A percentile compares a stretch with the other conserved stretches of the same genome.
Evolutionary conservation across 2,888 invertebrate genomes (phyloP).

Genomic region (Nomada fabriciana): DNA sequence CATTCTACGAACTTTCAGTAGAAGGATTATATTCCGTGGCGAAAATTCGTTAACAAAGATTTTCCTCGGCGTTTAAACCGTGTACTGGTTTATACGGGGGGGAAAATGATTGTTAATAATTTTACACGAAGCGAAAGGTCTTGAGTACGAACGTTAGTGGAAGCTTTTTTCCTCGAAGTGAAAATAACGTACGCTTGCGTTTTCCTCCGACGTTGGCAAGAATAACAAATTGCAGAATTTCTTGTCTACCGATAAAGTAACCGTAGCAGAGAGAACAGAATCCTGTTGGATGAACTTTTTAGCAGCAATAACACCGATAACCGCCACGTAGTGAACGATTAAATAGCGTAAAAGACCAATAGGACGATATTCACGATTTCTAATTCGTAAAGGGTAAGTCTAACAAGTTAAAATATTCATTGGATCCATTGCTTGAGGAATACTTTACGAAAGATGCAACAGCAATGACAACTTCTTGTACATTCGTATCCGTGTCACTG

Average conservation of each 20-base stretch:
- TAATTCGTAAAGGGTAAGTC: constrained; percentile 70
- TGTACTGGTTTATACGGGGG: constrained; percentile 4
- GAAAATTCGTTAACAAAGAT: constrained; percentile 9
- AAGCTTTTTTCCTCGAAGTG: constrained; percentile 58
- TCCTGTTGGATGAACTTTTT: constrained; percentile 62
- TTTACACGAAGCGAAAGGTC: constrained; percentile 33
- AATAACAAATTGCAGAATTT: constrained; percentile 30
- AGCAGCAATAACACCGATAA: constrained; percentile 71
- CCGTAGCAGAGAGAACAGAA: constrained; percentile 46
- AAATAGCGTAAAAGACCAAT: constrained; percentile 72
- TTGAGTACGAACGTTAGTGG: constrained; percentile 44
- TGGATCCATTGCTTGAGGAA: constrained; percentile 32
- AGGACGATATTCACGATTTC: constrained; percentile 70
- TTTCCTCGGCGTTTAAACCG: neutral
- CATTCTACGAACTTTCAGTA: constrained; percentile 52
- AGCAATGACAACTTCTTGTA: neutral
- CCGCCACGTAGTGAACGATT: constrained; percentile 64
- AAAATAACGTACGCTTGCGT: constrained; percentile 50
- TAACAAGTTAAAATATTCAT: constrained; percentile 58
- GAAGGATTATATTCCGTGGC: constrained; percentile 24
- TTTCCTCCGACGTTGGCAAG: constrained; percentile 45
- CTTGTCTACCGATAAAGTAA: constrained; percentile 45
- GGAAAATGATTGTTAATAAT: constrained; percentile 12
- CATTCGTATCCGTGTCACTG: too few relatives aligned
- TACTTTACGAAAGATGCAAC: neutral